These are phyloP conservation scores for Callocephalon fimbriatum DNA, from an alignment of 2,113 vertebrate genomes.

Conservation along the genomic window DNA sequence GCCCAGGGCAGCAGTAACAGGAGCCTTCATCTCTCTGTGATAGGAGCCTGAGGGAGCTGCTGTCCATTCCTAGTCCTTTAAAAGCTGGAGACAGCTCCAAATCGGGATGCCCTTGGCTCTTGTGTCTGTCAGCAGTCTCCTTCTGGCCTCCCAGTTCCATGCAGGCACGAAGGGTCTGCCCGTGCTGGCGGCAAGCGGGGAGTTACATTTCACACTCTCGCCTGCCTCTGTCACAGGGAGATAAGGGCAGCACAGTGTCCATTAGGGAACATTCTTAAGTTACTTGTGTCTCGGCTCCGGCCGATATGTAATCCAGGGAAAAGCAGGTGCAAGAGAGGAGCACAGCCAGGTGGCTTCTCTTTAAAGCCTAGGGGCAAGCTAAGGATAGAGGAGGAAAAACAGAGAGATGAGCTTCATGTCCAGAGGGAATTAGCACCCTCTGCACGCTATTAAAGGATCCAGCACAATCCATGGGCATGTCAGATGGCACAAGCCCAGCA, in stretches of 20 bases:
- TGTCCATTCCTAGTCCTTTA: constrained; percentile 19
- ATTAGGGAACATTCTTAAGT: constrained; percentile 61
- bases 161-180: background rate
- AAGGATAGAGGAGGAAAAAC: constrained; percentile 29
- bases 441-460: background rate
- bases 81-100: constrained; percentile 53
- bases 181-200: background rate
- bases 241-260: constrained; percentile 35
- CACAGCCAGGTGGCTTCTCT: constrained; percentile 47
- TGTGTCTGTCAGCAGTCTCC: constrained; percentile 47
- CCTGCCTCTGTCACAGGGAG: background rate
- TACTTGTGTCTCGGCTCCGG: constrained; percentile 32
- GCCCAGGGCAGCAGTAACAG: constrained; percentile 9
- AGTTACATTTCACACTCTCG: constrained; percentile 45
- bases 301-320: constrained; percentile 20
- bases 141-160: background rate
- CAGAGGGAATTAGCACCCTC: constrained; percentile 2
- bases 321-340: constrained; percentile 46
- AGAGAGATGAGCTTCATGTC: constrained; percentile 9
- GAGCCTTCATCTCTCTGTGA: background rate
- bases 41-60: background rate
- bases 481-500: background rate
- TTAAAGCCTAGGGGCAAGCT: background rate
- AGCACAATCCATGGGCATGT: background rate
- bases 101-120: constrained; percentile 46